These are phyloP conservation scores for Oceanodroma leucorhoa DNA, from an alignment of 2,797 vertebrate genomes.

Conservation along the genomic window DNA sequence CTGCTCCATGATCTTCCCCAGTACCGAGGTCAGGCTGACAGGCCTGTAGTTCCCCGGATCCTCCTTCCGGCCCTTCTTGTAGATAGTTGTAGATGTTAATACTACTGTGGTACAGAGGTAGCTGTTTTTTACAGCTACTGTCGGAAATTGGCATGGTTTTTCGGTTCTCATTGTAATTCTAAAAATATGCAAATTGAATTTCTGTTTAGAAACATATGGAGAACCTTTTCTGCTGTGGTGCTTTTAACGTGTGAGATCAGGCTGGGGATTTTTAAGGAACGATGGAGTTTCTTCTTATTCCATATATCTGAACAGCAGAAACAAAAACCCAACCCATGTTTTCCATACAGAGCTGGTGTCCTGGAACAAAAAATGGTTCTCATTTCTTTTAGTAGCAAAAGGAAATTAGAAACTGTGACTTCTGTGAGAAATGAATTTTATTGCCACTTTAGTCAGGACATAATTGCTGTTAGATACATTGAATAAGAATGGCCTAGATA, in stretches of 20 bases:
- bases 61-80: neutral
- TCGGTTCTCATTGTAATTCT: neutral
- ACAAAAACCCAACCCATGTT: neutral
- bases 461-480: neutral
- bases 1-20: no score
- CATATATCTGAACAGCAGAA: neutral
- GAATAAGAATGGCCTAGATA: neutral
- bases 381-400: neutral
- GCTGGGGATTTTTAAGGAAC: neutral
- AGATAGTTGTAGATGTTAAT: neutral
- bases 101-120: neutral
- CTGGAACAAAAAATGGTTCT: neutral
- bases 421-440: neutral
- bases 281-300: neutral
- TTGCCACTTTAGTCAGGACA: neutral
- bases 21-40: no score
- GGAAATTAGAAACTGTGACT: neutral
- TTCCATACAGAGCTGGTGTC: neutral
- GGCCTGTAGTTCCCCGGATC: no score
- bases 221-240: neutral
- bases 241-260: neutral
- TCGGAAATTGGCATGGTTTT: neutral
- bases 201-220: neutral
- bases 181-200: neutral
- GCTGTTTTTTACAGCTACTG: neutral